phyloP scores from a whole-genome alignment of 1,140 invertebrate genomes.

The Leptonema lineaticorne region DNA sequence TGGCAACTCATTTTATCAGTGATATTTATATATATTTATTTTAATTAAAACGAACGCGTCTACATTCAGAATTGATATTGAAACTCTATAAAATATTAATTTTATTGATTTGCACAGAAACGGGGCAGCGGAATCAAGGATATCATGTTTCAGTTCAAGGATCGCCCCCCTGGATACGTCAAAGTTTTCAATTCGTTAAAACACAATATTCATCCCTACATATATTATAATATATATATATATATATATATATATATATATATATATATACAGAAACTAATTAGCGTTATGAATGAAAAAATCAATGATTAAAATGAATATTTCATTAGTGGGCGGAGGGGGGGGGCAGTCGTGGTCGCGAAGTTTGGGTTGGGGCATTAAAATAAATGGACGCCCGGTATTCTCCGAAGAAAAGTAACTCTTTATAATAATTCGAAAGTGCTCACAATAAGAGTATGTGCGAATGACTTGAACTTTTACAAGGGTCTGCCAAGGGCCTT shows the following conservation, averaged over 20 bases:
- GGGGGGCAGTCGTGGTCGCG: too few relatives aligned
- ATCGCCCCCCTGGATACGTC: constrained; percentile 4
- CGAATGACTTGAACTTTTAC: constrained; percentile 40
- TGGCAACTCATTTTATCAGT: too few relatives aligned
- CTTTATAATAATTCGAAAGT: constrained; percentile 41
- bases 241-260: not conserved
- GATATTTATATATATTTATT: too few relatives aligned
- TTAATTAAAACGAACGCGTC: too few relatives aligned
- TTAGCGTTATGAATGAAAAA: too few relatives aligned
- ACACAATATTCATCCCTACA: not conserved
- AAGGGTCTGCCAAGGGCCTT: constrained; percentile 26
- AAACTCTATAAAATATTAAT: constrained; percentile 16
- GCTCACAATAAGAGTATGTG: constrained; percentile 40
- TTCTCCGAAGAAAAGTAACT: constrained; percentile 37
- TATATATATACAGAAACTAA: not conserved
- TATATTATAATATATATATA: not conserved
- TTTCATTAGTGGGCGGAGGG: too few relatives aligned
- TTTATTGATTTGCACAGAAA: constrained; percentile 22
- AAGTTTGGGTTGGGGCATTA: not conserved
- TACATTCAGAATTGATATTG: too few relatives aligned
- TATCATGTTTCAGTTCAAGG: constrained; percentile 11
- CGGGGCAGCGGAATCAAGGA: constrained; percentile 6
- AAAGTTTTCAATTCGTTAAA: not conserved
- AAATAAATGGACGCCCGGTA: not conserved
- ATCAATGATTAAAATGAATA: too few relatives aligned